Percentiles rank a stretch among this genome's conserved stretches.
Evolutionary conservation across 2,797 vertebrate genomes (phyloP).

Genomic region (Chelon auratus): DNA sequence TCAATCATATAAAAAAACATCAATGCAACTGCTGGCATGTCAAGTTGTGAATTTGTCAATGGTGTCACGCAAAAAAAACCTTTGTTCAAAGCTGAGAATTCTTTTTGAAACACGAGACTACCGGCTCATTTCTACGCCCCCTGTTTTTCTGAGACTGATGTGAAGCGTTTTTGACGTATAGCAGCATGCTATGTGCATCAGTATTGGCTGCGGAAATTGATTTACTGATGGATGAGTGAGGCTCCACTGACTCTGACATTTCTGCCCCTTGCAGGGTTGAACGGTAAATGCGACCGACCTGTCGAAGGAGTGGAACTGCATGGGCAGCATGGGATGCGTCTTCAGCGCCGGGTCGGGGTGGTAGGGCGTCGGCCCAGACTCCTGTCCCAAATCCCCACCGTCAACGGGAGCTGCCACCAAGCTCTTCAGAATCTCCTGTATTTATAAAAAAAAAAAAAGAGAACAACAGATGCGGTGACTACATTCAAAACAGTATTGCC

Average conservation of each 20-base stretch:
- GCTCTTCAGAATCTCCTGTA: constrained; percentile 95
- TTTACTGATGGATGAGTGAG: constrained; percentile 9
- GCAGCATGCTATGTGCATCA: background rate
- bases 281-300: constrained; percentile 80
- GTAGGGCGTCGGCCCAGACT: constrained; percentile 88
- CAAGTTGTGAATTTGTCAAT: constrained; percentile 4
- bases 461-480: constrained; percentile 14
- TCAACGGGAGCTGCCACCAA: constrained; percentile 96
- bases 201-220: background rate
- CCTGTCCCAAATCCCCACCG: constrained; percentile 91
- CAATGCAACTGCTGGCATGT: constrained; percentile 15
- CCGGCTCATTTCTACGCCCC: background rate
- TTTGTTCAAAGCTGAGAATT: background rate
- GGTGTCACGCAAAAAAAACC: constrained; percentile 14
- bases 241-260: background rate
- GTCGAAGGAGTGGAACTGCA: constrained; percentile 99
- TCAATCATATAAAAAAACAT: constrained; percentile 8
- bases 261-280: constrained; percentile 11
- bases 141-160: constrained; percentile 17
- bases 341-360: constrained; percentile 95
- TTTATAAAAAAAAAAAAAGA: constrained; percentile 18
- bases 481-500: background rate
- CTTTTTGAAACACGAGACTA: constrained; percentile 14
- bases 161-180: constrained; percentile 16
- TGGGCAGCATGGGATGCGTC: constrained; percentile 95